Percentiles rank a stretch among this genome's conserved stretches.
These are phyloP conservation scores for Drosophila glabriapex DNA, from an alignment of 2,888 invertebrate genomes.

Conservation along the genomic window DNA sequence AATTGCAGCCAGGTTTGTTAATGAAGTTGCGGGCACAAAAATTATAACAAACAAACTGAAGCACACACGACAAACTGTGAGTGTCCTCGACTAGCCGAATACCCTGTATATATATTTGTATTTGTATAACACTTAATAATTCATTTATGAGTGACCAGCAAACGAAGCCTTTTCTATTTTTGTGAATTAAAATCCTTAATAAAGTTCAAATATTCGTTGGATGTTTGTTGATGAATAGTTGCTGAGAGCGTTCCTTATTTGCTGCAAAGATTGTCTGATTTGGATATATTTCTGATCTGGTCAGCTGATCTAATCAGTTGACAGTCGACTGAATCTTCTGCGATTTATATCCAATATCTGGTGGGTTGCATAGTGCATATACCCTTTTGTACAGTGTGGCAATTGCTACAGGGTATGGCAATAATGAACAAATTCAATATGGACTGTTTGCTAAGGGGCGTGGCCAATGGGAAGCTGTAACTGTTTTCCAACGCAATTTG, in stretches of 20 bases:
- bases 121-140: not conserved
- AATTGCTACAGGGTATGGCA: not conserved
- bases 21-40: slow-evolving; percentile 67
- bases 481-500: slow-evolving; percentile 49
- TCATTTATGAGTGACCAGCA: not conserved
- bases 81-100: not conserved
- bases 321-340: not conserved
- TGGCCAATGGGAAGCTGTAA: slow-evolving; percentile 6
- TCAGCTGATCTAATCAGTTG: not conserved
- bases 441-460: slow-evolving; percentile 16
- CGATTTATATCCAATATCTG: not conserved
- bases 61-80: not conserved
- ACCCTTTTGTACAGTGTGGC: no score
- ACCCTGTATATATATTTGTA: not conserved
- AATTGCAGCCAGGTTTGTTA: slow-evolving; percentile 58
- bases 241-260: not conserved
- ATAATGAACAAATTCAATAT: slow-evolving; percentile 37
- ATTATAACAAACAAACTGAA: slow-evolving; percentile 38
- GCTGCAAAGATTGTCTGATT: not conserved
- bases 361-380: not conserved
- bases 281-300: not conserved
- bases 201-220: not conserved
- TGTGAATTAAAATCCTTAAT: not conserved
- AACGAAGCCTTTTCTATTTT: not conserved
- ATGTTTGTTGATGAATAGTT: not conserved